These are phyloP conservation scores for Formica exsecta DNA, from an alignment of 1,140 invertebrate genomes.

Conservation along the genomic window DNA sequence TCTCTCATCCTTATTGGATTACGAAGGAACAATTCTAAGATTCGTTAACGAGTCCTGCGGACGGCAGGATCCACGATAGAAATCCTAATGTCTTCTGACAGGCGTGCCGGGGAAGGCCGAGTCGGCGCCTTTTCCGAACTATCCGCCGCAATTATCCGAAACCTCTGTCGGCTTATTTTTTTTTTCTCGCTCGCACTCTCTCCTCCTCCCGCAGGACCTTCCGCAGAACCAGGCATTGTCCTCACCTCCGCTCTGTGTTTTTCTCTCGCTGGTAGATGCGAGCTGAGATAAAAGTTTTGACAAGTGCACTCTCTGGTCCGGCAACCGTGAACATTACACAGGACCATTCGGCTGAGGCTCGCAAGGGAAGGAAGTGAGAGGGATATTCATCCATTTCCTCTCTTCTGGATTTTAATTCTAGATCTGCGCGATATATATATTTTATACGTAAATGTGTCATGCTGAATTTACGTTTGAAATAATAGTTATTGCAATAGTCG, in stretches of 20 bases:
- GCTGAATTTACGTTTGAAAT: slow-evolving; percentile 40
- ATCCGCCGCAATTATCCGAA: slow-evolving; percentile 83
- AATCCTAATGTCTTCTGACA: slow-evolving; percentile 82
- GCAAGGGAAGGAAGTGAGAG: not conserved
- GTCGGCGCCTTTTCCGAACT: slow-evolving; percentile 82
- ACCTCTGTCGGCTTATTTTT: slow-evolving; percentile 78
- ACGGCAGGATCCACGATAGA: slow-evolving; percentile 75
- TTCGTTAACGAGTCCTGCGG: slow-evolving; percentile 79
- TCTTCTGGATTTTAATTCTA: slow-evolving; percentile 48
- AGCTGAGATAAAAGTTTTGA: slow-evolving; percentile 80
- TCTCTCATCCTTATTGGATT: slow-evolving; percentile 83
- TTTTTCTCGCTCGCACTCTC: slow-evolving; percentile 41
- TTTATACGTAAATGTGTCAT: not conserved
- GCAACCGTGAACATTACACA: slow-evolving; percentile 42
- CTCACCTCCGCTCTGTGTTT: slow-evolving; percentile 69
- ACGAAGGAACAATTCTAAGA: slow-evolving; percentile 81
- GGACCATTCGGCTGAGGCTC: slow-evolving; percentile 26
- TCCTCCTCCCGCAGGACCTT: slow-evolving; percentile 52
- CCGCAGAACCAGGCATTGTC: slow-evolving; percentile 71
- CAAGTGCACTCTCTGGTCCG: slow-evolving; percentile 67
- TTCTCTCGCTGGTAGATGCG: slow-evolving; percentile 69
- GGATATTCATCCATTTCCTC: slow-evolving; percentile 43
- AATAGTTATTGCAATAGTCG: not conserved
- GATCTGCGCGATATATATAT: not conserved
- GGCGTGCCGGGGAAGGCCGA: slow-evolving; percentile 71